Evolutionary conservation across 1,140 invertebrate genomes (phyloP), one percentile per base, ranked within the genome.

Genomic region (Leptonema lineaticorne): DNA sequence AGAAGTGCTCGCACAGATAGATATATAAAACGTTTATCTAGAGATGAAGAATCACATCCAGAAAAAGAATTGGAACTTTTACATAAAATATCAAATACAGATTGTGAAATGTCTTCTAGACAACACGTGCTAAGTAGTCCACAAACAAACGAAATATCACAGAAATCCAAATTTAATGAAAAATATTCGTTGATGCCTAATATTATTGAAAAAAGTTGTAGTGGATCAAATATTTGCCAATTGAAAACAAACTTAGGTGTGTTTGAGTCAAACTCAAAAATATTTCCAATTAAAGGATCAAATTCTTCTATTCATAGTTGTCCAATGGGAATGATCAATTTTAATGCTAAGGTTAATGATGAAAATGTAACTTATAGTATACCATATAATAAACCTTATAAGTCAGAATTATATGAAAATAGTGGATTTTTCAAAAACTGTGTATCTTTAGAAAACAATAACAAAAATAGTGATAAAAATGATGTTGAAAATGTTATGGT

Each of bases 1-100:
- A 82, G 91, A 60, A 85, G 86, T 18, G 90, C 91, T 0, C 82
- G 91, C 71, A 92, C 90, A 53, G 91, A 93, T 76, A 83, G 91
- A 28, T 91, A 92, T 73, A 86, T 90, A 50, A 90, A 90, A 75
- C 81, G 91, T 29, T 79, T 91, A 56, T 90, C 88, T 2, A 83
- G 86, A 33, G 90, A 91, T 67, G 88, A 89, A 33, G 85, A 86
- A 75, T 78, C 83, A 20, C 82, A 84, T 64, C 74, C 85, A 1
- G 85, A 85, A 66, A 85, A 83, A 74, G 86, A 87, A 75, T 84
- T 84, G 27, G 84, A 83, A 70, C 68, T 81, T 59, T 70, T 82
- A 45, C 79, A 80, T 69, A 81, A 79, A 75, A 81, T 79, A 37
- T 82, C 77, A 18, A 80, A 84, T 76, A 79, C 81, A 20, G 80